phyloP scores from a whole-genome alignment of 2,113 vertebrate genomes.

The Protobothrops flavoviridis region DNA sequence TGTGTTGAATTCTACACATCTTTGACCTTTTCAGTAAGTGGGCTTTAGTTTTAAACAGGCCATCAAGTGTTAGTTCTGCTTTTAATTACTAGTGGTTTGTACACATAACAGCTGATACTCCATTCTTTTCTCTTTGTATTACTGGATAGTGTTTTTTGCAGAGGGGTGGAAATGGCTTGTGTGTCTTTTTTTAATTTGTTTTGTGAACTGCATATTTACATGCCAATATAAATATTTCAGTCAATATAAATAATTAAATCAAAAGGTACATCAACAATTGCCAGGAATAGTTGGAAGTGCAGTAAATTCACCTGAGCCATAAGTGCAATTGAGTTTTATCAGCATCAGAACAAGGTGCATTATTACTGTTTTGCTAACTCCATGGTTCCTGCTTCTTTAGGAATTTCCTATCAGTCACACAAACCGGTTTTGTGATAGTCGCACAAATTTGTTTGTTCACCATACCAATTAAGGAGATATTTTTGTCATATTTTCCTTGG shows the following conservation, averaged over 20 bases:
- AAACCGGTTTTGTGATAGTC: neutral
- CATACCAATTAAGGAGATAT: slow-evolving; percentile 16
- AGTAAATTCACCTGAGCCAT: neutral
- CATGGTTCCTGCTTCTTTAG: slow-evolving; percentile 29
- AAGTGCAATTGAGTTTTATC: neutral
- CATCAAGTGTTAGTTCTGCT: neutral
- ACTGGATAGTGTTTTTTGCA: neutral
- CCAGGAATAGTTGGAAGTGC: neutral
- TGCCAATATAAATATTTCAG: neutral
- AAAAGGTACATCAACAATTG: neutral
- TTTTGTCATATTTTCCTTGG: slow-evolving; percentile 41
- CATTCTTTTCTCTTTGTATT: neutral
- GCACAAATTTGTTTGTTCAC: neutral
- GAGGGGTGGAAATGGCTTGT: neutral
- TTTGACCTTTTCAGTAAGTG: neutral
- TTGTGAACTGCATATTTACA: neutral
- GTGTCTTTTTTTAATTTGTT: neutral
- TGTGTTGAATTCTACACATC: neutral
- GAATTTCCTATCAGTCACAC: neutral
- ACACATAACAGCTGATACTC: neutral
- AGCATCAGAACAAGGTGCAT: neutral
- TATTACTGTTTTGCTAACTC: neutral
- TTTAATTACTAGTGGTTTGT: neutral
- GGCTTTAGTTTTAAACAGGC: neutral
- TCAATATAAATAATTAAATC: neutral